A percentile compares a stretch with the other conserved stretches of the same genome.
These are phyloP conservation scores for Neodontobutis hainanensis DNA, from an alignment of 2,113 vertebrate species.

Conservation along the genomic window DNA sequence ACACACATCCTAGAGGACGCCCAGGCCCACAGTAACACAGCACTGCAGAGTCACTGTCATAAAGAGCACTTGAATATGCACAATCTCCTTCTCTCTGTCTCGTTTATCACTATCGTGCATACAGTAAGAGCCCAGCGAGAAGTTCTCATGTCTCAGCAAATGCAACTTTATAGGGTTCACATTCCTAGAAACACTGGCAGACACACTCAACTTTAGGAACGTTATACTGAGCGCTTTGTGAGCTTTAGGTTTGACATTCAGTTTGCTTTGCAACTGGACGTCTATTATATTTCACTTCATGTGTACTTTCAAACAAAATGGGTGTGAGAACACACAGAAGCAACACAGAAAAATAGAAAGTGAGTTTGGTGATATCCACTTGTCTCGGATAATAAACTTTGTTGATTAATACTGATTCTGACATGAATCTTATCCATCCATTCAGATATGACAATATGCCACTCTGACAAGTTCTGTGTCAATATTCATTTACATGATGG, in stretches of 20 bases:
- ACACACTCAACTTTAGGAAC: background rate
- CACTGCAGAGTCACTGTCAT: background rate
- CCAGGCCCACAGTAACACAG: background rate
- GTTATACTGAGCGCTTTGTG: too few relatives aligned
- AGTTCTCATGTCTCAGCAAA: conserved; percentile 54
- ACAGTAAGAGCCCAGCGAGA: conserved; percentile 30
- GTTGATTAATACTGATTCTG: conserved; percentile 16
- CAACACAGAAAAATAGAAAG: background rate
- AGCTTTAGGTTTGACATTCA: too few relatives aligned
- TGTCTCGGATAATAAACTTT: conserved; percentile 19
- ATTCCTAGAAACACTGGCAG: conserved; percentile 23
- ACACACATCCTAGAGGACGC: background rate
- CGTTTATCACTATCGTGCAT: conserved; percentile 1
- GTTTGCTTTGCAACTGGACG: too few relatives aligned
- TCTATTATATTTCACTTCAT: too few relatives aligned
- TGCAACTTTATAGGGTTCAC: conserved; percentile 18
- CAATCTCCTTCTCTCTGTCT: background rate
- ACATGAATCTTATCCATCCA: too few relatives aligned
- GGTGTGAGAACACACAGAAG: background rate
- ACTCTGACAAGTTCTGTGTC: too few relatives aligned
- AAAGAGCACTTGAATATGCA: background rate
- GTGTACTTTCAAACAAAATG: too few relatives aligned
- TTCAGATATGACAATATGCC: too few relatives aligned
- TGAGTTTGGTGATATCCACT: background rate
- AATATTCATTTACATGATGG: too few relatives aligned